These are phyloP conservation scores for Grus americana DNA, from an alignment of 2,113 vertebrate species.

Conservation along the genomic window DNA sequence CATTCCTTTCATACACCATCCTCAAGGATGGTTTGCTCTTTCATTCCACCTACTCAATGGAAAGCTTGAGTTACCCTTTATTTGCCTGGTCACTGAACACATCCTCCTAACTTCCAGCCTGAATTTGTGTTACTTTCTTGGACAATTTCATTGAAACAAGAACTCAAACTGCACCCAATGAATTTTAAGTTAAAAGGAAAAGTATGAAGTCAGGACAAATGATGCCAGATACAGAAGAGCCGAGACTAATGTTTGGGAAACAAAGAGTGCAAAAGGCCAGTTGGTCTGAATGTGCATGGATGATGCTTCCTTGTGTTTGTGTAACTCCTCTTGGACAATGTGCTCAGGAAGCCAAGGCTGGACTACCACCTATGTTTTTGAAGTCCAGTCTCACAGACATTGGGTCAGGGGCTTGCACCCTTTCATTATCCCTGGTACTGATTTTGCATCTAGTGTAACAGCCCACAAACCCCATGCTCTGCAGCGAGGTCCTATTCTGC, in stretches of 20 bases:
- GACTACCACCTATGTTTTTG: neutral
- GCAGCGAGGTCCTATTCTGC: neutral
- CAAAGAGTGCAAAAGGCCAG: neutral
- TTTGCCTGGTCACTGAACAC: neutral
- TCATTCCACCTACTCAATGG: neutral
- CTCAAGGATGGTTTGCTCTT: constrained; percentile 31
- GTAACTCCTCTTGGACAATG: neutral
- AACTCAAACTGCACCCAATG: neutral
- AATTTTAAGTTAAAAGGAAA: neutral
- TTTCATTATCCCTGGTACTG: neutral
- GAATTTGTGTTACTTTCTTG: neutral
- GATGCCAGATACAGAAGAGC: neutral
- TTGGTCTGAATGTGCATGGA: neutral
- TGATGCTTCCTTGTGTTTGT: neutral
- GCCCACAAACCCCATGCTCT: neutral
- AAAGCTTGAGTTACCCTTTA: neutral
- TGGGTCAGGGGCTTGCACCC: neutral
- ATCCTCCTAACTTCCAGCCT: neutral
- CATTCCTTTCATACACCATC: neutral
- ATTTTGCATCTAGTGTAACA: neutral
- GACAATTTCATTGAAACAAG: neutral
- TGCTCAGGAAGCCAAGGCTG: neutral
- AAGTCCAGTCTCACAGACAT: neutral
- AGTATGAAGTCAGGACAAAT: neutral
- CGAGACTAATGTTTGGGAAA: neutral